Conservation (phyloP, 2,797 vertebrate genomes). For the Girardinus metallicus region DNA sequence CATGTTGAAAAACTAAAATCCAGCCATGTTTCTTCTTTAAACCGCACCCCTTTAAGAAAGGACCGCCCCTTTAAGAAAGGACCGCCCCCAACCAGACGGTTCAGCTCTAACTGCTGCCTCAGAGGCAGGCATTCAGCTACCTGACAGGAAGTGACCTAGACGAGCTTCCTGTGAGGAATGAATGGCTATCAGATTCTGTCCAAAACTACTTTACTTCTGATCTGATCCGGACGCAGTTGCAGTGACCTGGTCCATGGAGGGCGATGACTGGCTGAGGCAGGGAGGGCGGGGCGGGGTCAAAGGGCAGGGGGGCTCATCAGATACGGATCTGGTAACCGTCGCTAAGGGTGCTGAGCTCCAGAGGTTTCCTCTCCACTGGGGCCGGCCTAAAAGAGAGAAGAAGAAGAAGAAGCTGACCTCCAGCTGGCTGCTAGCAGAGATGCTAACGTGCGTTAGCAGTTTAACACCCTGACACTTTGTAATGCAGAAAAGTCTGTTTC, state of each 20-base stretch:
- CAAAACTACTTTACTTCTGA: not conserved
- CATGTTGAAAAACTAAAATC: not conserved
- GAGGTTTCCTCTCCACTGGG: constrained; percentile 85
- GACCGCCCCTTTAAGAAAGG: too few species aligned
- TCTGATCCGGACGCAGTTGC: not conserved
- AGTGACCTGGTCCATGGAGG: not conserved
- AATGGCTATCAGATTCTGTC: not conserved
- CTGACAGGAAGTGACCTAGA: not conserved
- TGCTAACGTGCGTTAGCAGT: not conserved
- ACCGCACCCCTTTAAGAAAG: too few species aligned
- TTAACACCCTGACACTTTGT: not conserved
- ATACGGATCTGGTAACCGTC: constrained; percentile 98
- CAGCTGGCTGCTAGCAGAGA: not conserved
- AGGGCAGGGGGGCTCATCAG: constrained; percentile 63
- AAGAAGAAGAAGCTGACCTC: not conserved
- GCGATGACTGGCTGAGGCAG: not conserved
- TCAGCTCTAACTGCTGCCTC: too few species aligned
- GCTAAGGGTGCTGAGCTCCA: constrained; percentile 88
- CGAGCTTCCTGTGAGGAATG: not conserved
- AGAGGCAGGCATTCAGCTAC: not conserved
- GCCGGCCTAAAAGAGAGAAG: constrained; percentile 83
- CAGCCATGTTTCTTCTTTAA: not conserved
- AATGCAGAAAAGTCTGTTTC: not conserved
- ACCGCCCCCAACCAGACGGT: too few species aligned
- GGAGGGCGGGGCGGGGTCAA: not conserved